Base-by-base conservation (phyloP, 2,888 invertebrate species). In the Xestoiulus laeticollis region DNA sequence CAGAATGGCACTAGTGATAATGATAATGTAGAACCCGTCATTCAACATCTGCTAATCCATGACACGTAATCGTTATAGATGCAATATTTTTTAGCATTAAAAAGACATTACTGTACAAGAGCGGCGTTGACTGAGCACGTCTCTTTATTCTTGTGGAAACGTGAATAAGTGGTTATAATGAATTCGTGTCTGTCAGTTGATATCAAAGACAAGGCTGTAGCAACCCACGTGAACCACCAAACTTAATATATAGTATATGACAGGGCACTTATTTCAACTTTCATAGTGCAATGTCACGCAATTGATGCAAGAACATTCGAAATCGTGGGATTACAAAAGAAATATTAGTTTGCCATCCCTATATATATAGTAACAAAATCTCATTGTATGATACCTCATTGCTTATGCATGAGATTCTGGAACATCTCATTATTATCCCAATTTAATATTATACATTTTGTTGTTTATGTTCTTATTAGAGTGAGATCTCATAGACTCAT, bases 21-120 rank as follows among this genome's bases (percentile, higher is more conserved):
- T 68, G 26, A 78, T 78, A 78, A 30, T 22, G 26, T 78, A 22
- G 30, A 78, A 30, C 78, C n/a, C 78, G 78, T 78, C 78, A 78
- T 22, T 78, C 78, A 78, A 22, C 78, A 78, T 78, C 78, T 78
- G 78, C 30, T 78, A 78, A 78, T 30, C 78, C 30, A 16, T 30
- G 78, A 78, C 78, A 78, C 10, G 78, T 78, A 78, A 30, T 78
- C 78, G 78, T 78, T 78, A 78, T 22, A 30, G 12, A 78, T 78
- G 78, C 30, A 6, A 1, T 30, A 78, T 22, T 26, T 26, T 78
- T 22, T 1, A 10, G 6, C 26, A 30, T 22, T 48, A 48, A 48
- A 48, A 48, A 78, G 22, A 1, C 78, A 12, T 22, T 78, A 78
- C 0, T n/a, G n/a, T n/a, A n/a, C n/a, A n/a, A 78, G 14, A 14